Base-by-base conservation (phyloP, 2,888 invertebrate species). In the Latrodectus hesperus region DNA sequence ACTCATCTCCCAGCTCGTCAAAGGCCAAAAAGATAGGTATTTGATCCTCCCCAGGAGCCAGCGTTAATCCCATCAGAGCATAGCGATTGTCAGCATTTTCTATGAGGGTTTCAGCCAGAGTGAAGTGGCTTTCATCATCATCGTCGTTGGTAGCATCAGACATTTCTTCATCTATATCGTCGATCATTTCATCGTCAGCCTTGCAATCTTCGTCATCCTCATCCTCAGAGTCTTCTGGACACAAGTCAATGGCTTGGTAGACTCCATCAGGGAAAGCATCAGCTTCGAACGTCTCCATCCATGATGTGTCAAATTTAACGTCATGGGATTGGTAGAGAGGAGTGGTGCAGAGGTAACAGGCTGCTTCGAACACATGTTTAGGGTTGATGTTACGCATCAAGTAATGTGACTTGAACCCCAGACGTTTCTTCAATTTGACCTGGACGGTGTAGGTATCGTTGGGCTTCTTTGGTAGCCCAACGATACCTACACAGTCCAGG, bases 361-460 rank as follows among this genome's bases (percentile, higher is more conserved):
- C 75, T 10, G 74, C 74, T 16, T 82, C n/a, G 26, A 75, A 67
- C 9, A 68, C 60, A 16, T 8, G 9, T 26, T 68, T 11, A 10
- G 68, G 82, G 4, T 60, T 53, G 14, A 82, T 60, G 0, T 51
- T 17, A 14, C 55, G 26, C 10, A 64, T 72, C 60, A 80, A 64
- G 22, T 17, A 76, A 72, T 71, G n/a, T 17, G 26, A 52, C 49
- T 80, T 72, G 17, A 14, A 80, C 9, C 10, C 14, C 9, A 72
- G 16, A 16, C 49, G 38, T 17, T n/a, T 55, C 38, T 73, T 81
- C 22, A 73, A 11, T 26, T 81, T 81, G 8, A 81, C 17, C 0
- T 65, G 65, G 17, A 80, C 9, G n/a, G 53, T 67, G 9, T 22
- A 10, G 0, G 67, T 26, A 38, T 81, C 73, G 53, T 65, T 38